Evolutionary conservation across 2,888 invertebrate genomes (phyloP).

Genomic region (Agrenia bidenticulata): DNA sequence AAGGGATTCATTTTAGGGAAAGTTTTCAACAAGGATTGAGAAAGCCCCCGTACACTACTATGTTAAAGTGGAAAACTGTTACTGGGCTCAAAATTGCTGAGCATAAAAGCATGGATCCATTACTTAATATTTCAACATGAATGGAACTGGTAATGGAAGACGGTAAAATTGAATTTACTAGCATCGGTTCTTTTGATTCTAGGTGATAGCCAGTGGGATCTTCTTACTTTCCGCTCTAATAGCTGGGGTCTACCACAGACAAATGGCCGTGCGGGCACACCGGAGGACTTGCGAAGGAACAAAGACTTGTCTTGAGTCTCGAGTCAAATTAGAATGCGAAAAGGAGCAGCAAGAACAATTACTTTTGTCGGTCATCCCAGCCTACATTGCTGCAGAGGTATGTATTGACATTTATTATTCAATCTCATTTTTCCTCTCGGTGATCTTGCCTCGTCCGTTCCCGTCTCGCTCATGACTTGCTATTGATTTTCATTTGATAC

Average conservation of each 20-base stretch:
- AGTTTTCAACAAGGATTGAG: too few relatives aligned
- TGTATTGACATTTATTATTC: slow-evolving; percentile 44
- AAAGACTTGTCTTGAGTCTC: slow-evolving; percentile 83
- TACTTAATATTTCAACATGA: too few relatives aligned
- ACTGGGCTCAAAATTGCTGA: too few relatives aligned
- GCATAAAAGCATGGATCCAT: too few relatives aligned
- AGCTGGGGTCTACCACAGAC: slow-evolving; percentile 84
- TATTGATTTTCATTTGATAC: too few relatives aligned
- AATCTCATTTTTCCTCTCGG: not conserved
- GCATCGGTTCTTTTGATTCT: slow-evolving; percentile 53
- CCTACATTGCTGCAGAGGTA: slow-evolving; percentile 92
- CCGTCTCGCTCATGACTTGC: not conserved
- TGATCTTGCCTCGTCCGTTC: not conserved
- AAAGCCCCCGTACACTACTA: too few relatives aligned
- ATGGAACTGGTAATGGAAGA: too few relatives aligned
- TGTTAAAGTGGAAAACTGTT: too few relatives aligned
- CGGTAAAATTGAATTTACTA: too few relatives aligned
- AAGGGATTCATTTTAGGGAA: too few relatives aligned
- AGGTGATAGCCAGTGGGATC: slow-evolving; percentile 76
- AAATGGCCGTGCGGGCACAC: slow-evolving; percentile 83
- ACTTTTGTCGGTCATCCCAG: slow-evolving; percentile 88
- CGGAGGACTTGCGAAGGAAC: slow-evolving; percentile 86
- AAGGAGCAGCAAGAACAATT: slow-evolving; percentile 90
- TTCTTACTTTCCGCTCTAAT: slow-evolving; percentile 76
- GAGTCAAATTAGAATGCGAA: slow-evolving; percentile 89